These are phyloP conservation scores for Hepsetus odoe DNA, from an alignment of 2,113 vertebrate genomes.

Conservation along the genomic window DNA sequence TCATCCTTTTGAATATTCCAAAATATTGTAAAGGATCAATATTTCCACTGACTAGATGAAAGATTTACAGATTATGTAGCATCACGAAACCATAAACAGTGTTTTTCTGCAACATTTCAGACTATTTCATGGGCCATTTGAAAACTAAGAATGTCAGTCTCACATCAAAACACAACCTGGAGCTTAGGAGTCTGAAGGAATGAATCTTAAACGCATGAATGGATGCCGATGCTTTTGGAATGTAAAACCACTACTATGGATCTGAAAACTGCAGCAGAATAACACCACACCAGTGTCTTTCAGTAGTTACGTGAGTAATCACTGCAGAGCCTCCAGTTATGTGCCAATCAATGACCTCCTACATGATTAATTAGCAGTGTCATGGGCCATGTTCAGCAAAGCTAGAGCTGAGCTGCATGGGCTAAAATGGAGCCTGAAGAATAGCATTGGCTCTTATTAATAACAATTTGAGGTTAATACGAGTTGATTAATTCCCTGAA, in stretches of 20 bases:
- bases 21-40: slow-evolving; percentile 4
- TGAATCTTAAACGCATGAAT: background rate
- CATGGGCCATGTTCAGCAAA: background rate
- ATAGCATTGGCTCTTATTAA: slow-evolving; percentile 14
- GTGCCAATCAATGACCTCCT: slow-evolving; percentile 24
- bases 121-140: slow-evolving; percentile 37
- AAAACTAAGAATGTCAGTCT: slow-evolving; percentile 2
- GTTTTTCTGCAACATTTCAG: slow-evolving; percentile 1
- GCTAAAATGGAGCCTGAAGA: slow-evolving; percentile 3
- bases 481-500: slow-evolving; percentile 22
- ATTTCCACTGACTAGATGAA: slow-evolving; percentile 13
- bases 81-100: slow-evolving; percentile 31
- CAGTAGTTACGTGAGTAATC: background rate
- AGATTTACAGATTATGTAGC: slow-evolving; percentile 40
- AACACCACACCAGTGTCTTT: background rate
- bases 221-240: background rate
- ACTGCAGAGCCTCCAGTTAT: slow-evolving; percentile 4
- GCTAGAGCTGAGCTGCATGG: background rate
- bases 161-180: background rate
- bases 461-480: background rate
- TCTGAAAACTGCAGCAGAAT: background rate
- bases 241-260: background rate
- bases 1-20: background rate
- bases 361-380: slow-evolving; percentile 16
- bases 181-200: slow-evolving; percentile 9